These are phyloP conservation scores for Turnix velox DNA, from an alignment of 2,113 vertebrate species.

Conservation along the genomic window DNA sequence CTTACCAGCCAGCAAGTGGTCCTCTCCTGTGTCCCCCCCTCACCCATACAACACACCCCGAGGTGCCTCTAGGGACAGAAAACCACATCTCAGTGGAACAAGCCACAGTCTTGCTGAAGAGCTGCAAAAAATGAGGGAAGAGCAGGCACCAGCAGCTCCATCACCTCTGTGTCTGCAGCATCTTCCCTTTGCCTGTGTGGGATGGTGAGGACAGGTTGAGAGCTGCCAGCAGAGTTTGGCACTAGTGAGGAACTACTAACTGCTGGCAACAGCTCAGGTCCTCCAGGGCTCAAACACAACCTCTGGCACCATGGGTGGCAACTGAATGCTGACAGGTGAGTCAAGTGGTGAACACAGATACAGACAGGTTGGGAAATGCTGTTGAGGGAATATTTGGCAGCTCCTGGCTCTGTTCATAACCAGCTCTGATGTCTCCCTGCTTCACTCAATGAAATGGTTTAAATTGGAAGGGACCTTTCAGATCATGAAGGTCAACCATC, in stretches of 20 bases:
- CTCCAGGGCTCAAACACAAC: neutral
- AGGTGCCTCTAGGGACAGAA: neutral
- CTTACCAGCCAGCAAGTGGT: rapidly evolving
- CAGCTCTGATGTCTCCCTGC: neutral
- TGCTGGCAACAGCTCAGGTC: neutral
- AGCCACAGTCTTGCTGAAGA: neutral
- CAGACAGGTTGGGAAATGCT: neutral
- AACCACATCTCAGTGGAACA: rapidly evolving
- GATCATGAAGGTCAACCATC: neutral
- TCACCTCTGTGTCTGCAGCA: neutral
- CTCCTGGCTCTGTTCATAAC: rapidly evolving
- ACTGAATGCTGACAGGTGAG: neutral
- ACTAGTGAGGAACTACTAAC: neutral
- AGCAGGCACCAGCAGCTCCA: neutral
- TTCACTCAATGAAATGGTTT: neutral
- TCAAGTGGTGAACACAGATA: neutral
- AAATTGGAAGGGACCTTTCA: neutral
- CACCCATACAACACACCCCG: neutral
- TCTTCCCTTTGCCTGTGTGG: neutral
- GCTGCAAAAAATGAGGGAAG: neutral
- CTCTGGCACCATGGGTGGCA: too few species aligned
- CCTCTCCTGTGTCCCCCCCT: too few species aligned
- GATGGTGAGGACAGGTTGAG: neutral
- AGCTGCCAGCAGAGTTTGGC: neutral
- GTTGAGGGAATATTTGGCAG: neutral